These are phyloP conservation scores for Elmis aenea DNA, from an alignment of 2,888 invertebrate species.

Conservation along the genomic window DNA sequence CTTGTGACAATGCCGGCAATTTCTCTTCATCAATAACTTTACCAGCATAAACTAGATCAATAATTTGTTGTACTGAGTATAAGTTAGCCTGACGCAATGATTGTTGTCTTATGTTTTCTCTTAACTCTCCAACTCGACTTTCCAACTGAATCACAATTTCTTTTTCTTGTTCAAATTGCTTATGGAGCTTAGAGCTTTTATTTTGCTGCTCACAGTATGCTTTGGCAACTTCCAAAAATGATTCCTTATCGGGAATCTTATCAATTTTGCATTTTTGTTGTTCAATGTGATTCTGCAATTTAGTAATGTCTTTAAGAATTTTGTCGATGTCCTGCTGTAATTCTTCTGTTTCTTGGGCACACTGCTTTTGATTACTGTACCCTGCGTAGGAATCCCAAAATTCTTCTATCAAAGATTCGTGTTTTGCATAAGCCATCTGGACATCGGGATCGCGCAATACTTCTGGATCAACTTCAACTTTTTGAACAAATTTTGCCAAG, in stretches of 20 bases:
- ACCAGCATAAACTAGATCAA: too few species aligned
- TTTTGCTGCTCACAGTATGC: too few species aligned
- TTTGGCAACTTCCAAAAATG: too few species aligned
- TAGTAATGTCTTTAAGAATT: conserved; percentile 68
- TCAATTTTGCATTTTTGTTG: conserved; percentile 54
- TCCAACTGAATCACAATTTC: too few species aligned
- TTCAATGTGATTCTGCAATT: conserved; percentile 21
- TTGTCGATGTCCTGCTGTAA: conserved; percentile 77
- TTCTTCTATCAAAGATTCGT: conserved; percentile 69
- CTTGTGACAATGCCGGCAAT: too few species aligned
- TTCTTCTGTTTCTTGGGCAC: conserved; percentile 64
- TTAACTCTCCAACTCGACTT: too few species aligned
- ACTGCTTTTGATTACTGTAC: conserved; percentile 31
- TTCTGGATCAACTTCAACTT: conserved; percentile 21
- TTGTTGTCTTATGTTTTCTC: too few species aligned
- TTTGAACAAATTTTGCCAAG: conserved; percentile 54
- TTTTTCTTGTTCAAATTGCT: too few species aligned
- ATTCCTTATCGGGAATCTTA: conserved; percentile 60
- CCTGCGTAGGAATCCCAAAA: conserved; percentile 47
- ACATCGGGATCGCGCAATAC: conserved; percentile 68
- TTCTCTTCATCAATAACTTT: too few species aligned
- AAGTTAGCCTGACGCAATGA: too few species aligned
- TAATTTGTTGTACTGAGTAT: too few species aligned
- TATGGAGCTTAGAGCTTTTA: too few species aligned
- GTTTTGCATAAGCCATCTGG: conserved; percentile 63